Evolutionary conservation across 1,140 invertebrate species (phyloP), one percentile per base, ranked within the genome.

Genomic region (Rhynchophorus ferrugineus): DNA sequence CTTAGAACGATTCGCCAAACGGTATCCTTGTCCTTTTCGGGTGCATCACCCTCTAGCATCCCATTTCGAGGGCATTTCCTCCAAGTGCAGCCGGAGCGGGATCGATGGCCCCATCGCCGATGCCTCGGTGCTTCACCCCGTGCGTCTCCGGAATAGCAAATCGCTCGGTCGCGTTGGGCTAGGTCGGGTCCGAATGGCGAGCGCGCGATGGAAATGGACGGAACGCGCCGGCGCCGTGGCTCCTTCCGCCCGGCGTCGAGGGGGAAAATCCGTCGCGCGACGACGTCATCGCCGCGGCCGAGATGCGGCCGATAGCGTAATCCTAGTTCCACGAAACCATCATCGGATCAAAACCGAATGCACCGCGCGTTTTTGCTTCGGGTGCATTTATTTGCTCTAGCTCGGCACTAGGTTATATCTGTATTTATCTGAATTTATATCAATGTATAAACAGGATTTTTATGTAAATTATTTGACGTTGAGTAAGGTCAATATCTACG

Each of bases 201-300:
- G 54, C 43, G 58, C 60, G 60, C 59, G 60, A 59, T 47, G 54
- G 46, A 61, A 59, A 61, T 61, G 46, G 50, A 57, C n/a, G n/a
- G n/a, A 59, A 59, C 54, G 46, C 53, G 29, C 39, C 48, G 29
- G 49, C 39, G 44, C 44, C 22, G 29, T 42, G 18, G 17, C 19
- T 29, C 45, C 45, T 46, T 20, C 43, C 50, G 50, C 37, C 33
- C 8, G 18, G 37, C 9, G 14, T 11, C 13, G 17, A 34, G 21
- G 16, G 34, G 45, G 35, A 48, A 38, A 48, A 38, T 48, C 45
- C 11, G 7, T 46, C 14, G 16, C n/a, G 16, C 13, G 8, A 22
- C 19, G 16, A 16, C 37, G 7, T 18, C 13, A 7, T 39, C 8
- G 8, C 2, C 2, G 37, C 13, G 3, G 13, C 18, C 9, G 8